Base-by-base conservation (phyloP, 2,888 invertebrate genomes). In the Epistrophe eligans region DNA sequence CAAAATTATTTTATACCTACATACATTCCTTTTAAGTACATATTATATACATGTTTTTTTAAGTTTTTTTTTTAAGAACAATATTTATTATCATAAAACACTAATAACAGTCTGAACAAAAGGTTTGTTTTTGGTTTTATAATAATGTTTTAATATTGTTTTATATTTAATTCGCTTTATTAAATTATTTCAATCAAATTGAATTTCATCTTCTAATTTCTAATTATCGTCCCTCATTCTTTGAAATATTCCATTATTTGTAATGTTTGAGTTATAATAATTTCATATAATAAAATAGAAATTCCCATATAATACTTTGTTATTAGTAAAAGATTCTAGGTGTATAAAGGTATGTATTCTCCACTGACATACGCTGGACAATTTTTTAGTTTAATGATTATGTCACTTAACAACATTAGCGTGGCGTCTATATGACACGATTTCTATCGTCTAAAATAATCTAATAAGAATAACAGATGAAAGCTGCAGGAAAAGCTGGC, bases 61-160 rank as follows among this genome's bases (percentile, higher is more conserved):
- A n/a, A 5, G 19, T 17, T 17, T 52, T 58, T 58, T n/a, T 55
- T 55, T 15, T 58, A 58, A 17, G 58, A 38, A 58, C 6, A 6
- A 11, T 58, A 58, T 58, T 58, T 58, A 58, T 58, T 58, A 58
- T 38, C 58, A 17, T 17, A 58, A 32, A n/a, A 35, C n/a, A 35
- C 35, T 35, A n/a, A 35, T 17, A 2, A 48, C 5, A 50, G 19
- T 19, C 50, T 48, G 4, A 19, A 50, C n/a, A n/a, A 19, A 19
- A 50, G 8, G 3, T 17, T 17, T 48, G 48, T 17, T 50, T 48
- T 50, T 48, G 48, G 4, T 48, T 48, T 48, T 8, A 48, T 48
- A 9, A 48, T 17, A 48, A 5, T 17, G 4, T 48, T 19, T 19
- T 17, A 17, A 19, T 19, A 45, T n/a, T 45, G 2, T 17, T 17